A percentile compares a stretch with the other conserved stretches of the same genome.
Evolutionary conservation across 2,797 vertebrate species (phyloP).

Genomic region (Epinephelus awoara): DNA sequence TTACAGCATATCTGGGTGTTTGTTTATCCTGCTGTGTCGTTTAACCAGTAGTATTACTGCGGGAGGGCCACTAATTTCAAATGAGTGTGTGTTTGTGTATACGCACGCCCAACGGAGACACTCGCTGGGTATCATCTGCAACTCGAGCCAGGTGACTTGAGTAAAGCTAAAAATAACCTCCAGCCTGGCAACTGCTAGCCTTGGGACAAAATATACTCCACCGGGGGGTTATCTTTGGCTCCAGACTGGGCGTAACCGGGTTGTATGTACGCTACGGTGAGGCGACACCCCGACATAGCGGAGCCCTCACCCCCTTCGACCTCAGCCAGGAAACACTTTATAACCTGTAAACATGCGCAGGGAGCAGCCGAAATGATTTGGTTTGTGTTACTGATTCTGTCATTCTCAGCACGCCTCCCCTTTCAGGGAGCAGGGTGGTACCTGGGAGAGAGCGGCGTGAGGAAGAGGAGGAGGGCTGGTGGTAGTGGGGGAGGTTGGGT

Average conservation of each 20-base stretch:
- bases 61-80: conserved; percentile 63
- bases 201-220: conserved; percentile 75
- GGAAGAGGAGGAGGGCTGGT: neutral
- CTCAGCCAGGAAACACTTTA: conserved; percentile 72
- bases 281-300: conserved; percentile 33
- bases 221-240: conserved; percentile 77
- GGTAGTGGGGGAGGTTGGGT: neutral
- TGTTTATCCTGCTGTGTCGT: conserved; percentile 64
- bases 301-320: conserved; percentile 35
- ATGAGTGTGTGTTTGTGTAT: conserved; percentile 46
- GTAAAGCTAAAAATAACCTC: conserved; percentile 84
- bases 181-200: conserved; percentile 82
- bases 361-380: conserved; percentile 19
- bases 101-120: conserved; percentile 41
- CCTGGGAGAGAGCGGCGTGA: conserved; percentile 50
- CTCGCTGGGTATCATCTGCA: conserved; percentile 71
- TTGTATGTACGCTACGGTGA: conserved; percentile 58
- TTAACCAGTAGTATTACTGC: conserved; percentile 51
- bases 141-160: conserved; percentile 83
- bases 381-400: conserved; percentile 54
- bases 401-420: conserved; percentile 34
- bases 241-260: conserved; percentile 68
- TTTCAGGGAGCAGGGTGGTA: conserved; percentile 56
- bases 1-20: conserved; percentile 53
- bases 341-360: conserved; percentile 69